These are phyloP conservation scores for Anguilla megastoma DNA, from an alignment of 2,797 vertebrate genomes.

Conservation along the genomic window DNA sequence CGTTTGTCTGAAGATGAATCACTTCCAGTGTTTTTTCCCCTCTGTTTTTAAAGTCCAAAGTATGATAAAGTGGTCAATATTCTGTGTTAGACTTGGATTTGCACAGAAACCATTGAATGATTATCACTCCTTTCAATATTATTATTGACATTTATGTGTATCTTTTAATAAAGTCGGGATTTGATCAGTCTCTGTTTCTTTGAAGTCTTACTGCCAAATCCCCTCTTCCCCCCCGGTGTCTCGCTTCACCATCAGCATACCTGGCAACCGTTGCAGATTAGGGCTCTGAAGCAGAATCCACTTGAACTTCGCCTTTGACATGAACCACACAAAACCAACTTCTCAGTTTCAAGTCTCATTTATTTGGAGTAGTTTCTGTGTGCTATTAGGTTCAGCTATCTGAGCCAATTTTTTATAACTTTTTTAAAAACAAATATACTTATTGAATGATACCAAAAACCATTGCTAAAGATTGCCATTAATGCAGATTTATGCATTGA, in stretches of 20 bases:
- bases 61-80: constrained; percentile 27
- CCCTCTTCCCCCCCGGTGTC: background rate
- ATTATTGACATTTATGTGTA: constrained; percentile 43
- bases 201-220: background rate
- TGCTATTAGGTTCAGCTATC: too few relatives aligned
- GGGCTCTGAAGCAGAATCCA: too few relatives aligned
- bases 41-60: constrained; percentile 32
- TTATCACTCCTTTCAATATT: constrained; percentile 27
- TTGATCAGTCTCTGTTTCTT: constrained; percentile 16
- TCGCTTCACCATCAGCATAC: background rate
- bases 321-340: too few relatives aligned
- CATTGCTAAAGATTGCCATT: too few relatives aligned
- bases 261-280: too few relatives aligned
- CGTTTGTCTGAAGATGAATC: background rate
- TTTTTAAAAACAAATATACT: too few relatives aligned
- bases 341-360: too few relatives aligned
- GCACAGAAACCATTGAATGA: constrained; percentile 18
- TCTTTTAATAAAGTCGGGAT: constrained; percentile 50
- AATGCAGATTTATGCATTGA: background rate
- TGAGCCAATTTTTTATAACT: too few relatives aligned
- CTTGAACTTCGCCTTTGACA: too few relatives aligned
- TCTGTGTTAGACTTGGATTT: constrained; percentile 31
- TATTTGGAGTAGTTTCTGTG: too few relatives aligned
- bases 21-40: constrained; percentile 26
- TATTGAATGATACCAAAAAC: too few relatives aligned